Percentiles rank a stretch among this genome's conserved stretches.
These are phyloP conservation scores for Aythya fuligula DNA, from an alignment of 2,797 vertebrate species.

Conservation along the genomic window DNA sequence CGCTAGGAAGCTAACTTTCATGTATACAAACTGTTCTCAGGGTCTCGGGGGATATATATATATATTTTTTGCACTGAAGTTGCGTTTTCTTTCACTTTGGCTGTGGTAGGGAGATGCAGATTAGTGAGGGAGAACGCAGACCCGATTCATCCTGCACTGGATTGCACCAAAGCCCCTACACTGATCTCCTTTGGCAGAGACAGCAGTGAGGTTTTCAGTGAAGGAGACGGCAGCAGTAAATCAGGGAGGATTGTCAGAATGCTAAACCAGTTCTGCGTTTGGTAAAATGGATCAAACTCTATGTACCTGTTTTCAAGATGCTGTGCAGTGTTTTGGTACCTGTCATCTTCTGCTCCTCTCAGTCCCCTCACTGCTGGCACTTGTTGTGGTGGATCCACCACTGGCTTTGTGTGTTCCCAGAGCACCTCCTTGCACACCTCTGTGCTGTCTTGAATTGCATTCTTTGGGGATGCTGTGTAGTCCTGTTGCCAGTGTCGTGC, in stretches of 20 bases:
- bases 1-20: rapidly evolving
- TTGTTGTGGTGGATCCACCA: not conserved
- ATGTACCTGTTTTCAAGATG: rapidly evolving
- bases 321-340: not conserved
- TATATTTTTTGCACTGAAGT: not conserved
- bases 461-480: not conserved
- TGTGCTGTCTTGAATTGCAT: rapidly evolving
- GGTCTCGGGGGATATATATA: not conserved
- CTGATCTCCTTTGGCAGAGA: not conserved
- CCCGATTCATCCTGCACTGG: rapidly evolving
- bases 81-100: not conserved
- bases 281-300: not conserved
- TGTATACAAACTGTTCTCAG: rapidly evolving
- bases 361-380: rapidly evolving
- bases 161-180: rapidly evolving
- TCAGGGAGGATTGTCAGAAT: not conserved
- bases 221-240: not conserved
- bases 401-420: rapidly evolving
- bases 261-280: rapidly evolving
- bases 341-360: not conserved
- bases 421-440: not conserved
- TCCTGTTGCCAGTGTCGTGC: no score
- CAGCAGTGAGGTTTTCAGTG: not conserved
- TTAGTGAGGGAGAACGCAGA: not conserved
- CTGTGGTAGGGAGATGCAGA: not conserved